Base-by-base conservation (phyloP, 2,113 vertebrate genomes). In the Colinus virginianus region DNA sequence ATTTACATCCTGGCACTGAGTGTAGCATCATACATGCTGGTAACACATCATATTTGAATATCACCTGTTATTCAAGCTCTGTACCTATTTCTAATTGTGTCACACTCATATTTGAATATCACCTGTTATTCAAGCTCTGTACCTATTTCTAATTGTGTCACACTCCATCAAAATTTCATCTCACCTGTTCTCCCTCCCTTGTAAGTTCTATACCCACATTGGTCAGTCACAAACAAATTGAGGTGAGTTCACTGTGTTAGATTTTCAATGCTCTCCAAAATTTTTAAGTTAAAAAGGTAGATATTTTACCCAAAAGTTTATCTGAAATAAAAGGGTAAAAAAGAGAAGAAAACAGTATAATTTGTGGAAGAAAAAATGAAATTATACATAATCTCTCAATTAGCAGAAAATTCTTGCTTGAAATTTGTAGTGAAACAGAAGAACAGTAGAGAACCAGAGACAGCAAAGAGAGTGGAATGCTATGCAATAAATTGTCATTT, bases 401-500 rank as follows among this genome's bases (percentile, higher is more conserved):
- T 91, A 91, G 72, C 90, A 79, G 78, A 78, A 92, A 97, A 96
- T 92, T 97, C 62, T 94, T 96, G 51, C 67, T 89, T 85, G 67
- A 96, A 97, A 92, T 94, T 72, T 68, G 10, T 71, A 90, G 66
- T 85, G 30, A 56, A 79, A 93, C 77, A 49, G 78, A 94, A 93
- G 90, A 94, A 87, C 46, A 82, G 55, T 80, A 88, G 58, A 90
- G 19, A 67, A 95, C 4, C 26, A 95, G 48, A 88, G 46, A 95
- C 62, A 68, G 66, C 22, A 94, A 96, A 94, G 89, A 90, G 15
- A 92, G 3, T 11, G 45, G 68, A 97, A 82, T 94, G 79, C 84
- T 92, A 84, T 43, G 58, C 76, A 95, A 84, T 96, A 96, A 97
- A 96, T 96, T 93, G 84, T 94, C 34, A 32, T 96, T 96, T 96